Conservation (phyloP, 2,113 vertebrate genomes). For the Petrocephalus zakoni region DNA sequence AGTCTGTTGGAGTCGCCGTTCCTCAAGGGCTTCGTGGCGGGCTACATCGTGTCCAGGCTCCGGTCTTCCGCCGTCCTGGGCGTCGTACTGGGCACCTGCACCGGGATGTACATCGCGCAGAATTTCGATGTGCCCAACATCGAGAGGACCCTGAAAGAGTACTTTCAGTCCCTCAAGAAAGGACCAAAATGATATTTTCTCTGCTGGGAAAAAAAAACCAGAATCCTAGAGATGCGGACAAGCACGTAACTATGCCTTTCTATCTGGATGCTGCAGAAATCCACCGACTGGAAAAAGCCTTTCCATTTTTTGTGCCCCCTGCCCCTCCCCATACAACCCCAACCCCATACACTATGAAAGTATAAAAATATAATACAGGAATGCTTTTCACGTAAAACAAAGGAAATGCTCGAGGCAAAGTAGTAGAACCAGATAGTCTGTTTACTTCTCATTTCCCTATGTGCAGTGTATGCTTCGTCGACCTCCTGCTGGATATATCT, state of each 20-base stretch:
- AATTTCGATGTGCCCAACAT: constrained; percentile 77
- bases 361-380: neutral
- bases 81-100: constrained; percentile 75
- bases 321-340: neutral
- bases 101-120: constrained; percentile 84
- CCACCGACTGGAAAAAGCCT: neutral
- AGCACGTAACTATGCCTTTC: neutral
- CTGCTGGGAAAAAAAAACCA: neutral
- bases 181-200: constrained; percentile 65
- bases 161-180: constrained; percentile 67
- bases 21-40: constrained; percentile 87
- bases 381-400: neutral
- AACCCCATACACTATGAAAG: neutral
- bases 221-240: neutral
- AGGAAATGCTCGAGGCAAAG: neutral
- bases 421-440: neutral
- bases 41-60: constrained; percentile 83
- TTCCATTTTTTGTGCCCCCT: neutral
- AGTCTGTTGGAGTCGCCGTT: constrained; percentile 81
- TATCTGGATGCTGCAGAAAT: neutral
- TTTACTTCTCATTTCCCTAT: neutral
- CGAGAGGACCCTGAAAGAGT: constrained; percentile 80
- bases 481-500: neutral
- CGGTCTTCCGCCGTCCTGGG: constrained; percentile 85
- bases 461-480: neutral